Evolutionary conservation across 2,797 vertebrate genomes (phyloP), one percentile per base, ranked within the genome.

Genomic region (Tarsius wallacei): DNA sequence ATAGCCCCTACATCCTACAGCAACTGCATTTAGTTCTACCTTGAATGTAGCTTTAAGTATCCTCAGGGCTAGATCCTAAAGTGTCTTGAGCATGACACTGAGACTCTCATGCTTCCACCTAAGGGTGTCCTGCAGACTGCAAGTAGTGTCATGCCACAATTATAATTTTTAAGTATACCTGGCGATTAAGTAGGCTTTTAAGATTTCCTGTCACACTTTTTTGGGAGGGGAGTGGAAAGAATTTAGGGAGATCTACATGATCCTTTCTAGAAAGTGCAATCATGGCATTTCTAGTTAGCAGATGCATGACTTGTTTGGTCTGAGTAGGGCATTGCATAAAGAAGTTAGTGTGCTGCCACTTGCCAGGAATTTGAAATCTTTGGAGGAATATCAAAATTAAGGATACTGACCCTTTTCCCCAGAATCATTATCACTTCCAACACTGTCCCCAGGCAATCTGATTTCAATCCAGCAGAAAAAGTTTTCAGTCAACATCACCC

Each of bases 381-480:
- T 97, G 97, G 92, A 98, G 70, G 36, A 90, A 22, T 83, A 61
- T 97, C 96, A 98, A 95, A 96, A 84, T 88, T 96, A 82, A 97
- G 53, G 61, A 93, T 80, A 51, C 57, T 96, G 83, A 95, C 93
- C 64, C 64, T 82, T 53, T 78, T 76, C 87, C 59, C 59, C 94
- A 70, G 91, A 96, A 93, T 73, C 90, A 8, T 96, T 96, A 93
- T 59, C 64, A 55, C 91, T 97, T 98, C 93, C 10, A 53, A 97
- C 97, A 95, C 4, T 3, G 66, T 85, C 82, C 80, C 61, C 14
- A 64, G 0, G 0, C 33, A 36, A 31, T 96, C 33, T 22, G 11
- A 98, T 94, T 90, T 73, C 88, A 97, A 88, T 90, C 73, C 93
- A 97, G 81, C 51, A 24, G 0, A 86, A 82, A 70, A 57, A 13